Evolutionary conservation across 2,797 vertebrate genomes (phyloP), one percentile per base, ranked within the genome.

Genomic region (Liparis tanakae): DNA sequence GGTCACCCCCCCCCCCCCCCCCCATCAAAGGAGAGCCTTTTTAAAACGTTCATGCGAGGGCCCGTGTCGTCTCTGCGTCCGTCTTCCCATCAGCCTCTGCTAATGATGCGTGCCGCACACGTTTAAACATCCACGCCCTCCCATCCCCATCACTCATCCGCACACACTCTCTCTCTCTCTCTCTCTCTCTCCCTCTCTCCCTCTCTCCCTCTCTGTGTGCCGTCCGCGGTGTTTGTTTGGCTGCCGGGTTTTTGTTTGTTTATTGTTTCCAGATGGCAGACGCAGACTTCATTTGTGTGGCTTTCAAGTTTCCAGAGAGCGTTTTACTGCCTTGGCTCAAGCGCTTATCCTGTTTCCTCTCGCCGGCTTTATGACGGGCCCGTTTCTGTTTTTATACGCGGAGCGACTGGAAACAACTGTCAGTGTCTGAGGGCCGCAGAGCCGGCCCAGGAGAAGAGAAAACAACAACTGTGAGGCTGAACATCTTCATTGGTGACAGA

Each of bases 211-310:
- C 39, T 43, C 33, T 37, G 67, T 81, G 76, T 75, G 76, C 75
- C 72, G 44, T 85, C 81, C 50, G 14, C 64, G 68, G 86, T 91
- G 87, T 93, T 93, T 94, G 91, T 94, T 94, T 93, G 92, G 91
- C 88, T 94, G 91, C 91, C 89, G 89, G 89, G 87, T 92, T 95
- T 30, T 95, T 94, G 94, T 95, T 95, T 95, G 94, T 94, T 95
- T 94, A 95, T 94, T 94, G 93, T 94, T 95, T 95, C 94, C 94
- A 95, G 95, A 95, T 95, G 95, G 95, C 92, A 94, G 93, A 93
- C 91, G 67, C 92, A 92, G 91, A 94, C 93, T 94, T 94, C 90
- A 94, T 93, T 94, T 95, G 93, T 93, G 92, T 92, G 87, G 92
- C 94, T 95, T 95, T 95, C 93, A 95, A 94, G 94, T 94, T 95